Percentiles rank a stretch among this genome's conserved stretches.
phyloP scores from a whole-genome alignment of 1,140 invertebrate species.

The Caerostris darwini region DNA sequence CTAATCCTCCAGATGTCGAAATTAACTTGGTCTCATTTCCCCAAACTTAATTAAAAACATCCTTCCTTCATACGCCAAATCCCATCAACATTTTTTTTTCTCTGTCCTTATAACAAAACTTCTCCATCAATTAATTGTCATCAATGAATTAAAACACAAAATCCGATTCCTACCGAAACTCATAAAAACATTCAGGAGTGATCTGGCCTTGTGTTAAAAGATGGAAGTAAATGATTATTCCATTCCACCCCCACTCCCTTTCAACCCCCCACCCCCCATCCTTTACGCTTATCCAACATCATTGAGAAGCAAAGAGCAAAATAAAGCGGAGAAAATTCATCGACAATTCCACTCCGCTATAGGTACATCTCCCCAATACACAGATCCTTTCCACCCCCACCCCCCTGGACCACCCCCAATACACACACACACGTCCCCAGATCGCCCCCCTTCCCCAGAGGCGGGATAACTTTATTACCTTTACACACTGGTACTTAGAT shows the following conservation, averaged over 20 bases:
- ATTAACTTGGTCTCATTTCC: not conserved
- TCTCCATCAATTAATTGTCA: not conserved
- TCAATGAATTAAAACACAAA: constrained; percentile 4
- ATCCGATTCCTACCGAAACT: not conserved
- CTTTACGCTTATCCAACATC: constrained; percentile 32
- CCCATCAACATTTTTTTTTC: not conserved
- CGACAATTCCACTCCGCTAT: constrained; percentile 25
- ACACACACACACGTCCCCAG: constrained; percentile 16
- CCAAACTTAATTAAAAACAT: not conserved
- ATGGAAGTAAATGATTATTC: constrained; percentile 50
- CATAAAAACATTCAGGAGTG: too few relatives aligned
- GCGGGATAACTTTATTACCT: constrained; percentile 78
- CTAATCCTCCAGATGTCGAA: too few relatives aligned
- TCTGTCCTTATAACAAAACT: not conserved
- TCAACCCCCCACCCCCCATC: too few relatives aligned
- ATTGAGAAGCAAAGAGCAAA: constrained; percentile 66
- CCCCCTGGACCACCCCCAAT: not conserved
- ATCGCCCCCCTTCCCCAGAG: constrained; percentile 55
- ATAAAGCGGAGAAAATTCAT: constrained; percentile 61
- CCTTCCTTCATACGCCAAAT: not conserved
- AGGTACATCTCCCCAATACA: constrained; percentile 13
- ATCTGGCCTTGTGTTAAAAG: constrained; percentile 1
- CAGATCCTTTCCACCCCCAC: not conserved
- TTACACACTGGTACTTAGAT: constrained; percentile 77
- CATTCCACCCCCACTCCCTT: not conserved